Conservation (phyloP, 2,888 invertebrate genomes). For the Scelioninae gen. 1 region DNA sequence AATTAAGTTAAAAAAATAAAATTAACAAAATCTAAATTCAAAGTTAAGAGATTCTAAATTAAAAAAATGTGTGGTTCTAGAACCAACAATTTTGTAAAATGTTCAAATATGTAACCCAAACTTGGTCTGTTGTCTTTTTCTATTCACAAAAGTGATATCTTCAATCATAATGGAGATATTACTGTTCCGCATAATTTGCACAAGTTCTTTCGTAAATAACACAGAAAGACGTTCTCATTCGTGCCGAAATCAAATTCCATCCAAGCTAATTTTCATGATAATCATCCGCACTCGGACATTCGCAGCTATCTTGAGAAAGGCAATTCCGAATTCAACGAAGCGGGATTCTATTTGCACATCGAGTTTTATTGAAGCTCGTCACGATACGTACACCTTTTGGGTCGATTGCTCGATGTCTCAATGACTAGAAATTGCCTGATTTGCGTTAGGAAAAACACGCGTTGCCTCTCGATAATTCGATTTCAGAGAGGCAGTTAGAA, state of each 20-base stretch:
- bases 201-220: conserved; percentile 57
- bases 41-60: no score
- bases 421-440: conserved; percentile 62
- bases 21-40: no score
- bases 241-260: conserved; percentile 63
- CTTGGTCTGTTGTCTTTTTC: no score
- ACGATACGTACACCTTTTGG: conserved; percentile 76
- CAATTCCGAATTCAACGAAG: conserved; percentile 76
- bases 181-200: conserved; percentile 50
- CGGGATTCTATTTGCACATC: conserved; percentile 80
- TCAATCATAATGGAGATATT: conserved; percentile 39
- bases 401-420: conserved; percentile 67
- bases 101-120: no score
- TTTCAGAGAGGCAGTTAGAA: not conserved
- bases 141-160: not conserved
- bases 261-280: conserved; percentile 65
- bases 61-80: not conserved
- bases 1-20: no score
- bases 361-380: conserved; percentile 80
- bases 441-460: conserved; percentile 24
- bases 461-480: conserved; percentile 29
- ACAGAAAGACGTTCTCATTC: conserved; percentile 59
- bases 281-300: conserved; percentile 60
- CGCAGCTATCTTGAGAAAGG: conserved; percentile 70
- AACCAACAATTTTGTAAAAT: no score